phyloP scores from a whole-genome alignment of 2,113 vertebrate species.

The Balaenoptera acutorostrata region DNA sequence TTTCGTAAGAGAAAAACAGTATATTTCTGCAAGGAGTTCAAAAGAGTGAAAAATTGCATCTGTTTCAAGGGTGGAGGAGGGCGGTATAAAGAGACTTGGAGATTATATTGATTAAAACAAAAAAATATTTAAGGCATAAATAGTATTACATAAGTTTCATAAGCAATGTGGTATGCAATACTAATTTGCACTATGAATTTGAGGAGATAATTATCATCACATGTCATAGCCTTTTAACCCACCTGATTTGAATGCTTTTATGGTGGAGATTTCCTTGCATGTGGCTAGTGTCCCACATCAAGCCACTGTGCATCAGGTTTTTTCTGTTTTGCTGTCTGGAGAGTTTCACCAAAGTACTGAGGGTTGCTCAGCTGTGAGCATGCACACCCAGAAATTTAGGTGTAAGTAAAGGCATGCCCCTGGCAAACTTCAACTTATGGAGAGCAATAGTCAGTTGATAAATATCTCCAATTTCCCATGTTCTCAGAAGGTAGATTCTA shows the following conservation, averaged over 20 bases:
- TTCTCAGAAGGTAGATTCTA: neutral
- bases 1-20: neutral
- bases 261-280: fast-evolving
- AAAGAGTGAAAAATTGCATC: neutral
- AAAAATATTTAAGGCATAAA: neutral
- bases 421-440: neutral
- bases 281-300: neutral
- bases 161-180: neutral
- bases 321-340: neutral
- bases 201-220: neutral
- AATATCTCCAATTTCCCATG: neutral
- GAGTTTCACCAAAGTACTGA: neutral
- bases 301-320: fast-evolving
- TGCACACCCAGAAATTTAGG: fast-evolving
- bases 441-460: neutral
- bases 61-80: neutral
- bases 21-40: neutral
- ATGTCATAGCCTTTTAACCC: fast-evolving
- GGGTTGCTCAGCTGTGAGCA: neutral
- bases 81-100: neutral
- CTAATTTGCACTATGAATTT: neutral
- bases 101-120: neutral
- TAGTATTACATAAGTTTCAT: neutral
- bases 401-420: fast-evolving
- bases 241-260: neutral